These are phyloP conservation scores for Eira barbara DNA, from an alignment of 2,113 vertebrate genomes.

Conservation along the genomic window DNA sequence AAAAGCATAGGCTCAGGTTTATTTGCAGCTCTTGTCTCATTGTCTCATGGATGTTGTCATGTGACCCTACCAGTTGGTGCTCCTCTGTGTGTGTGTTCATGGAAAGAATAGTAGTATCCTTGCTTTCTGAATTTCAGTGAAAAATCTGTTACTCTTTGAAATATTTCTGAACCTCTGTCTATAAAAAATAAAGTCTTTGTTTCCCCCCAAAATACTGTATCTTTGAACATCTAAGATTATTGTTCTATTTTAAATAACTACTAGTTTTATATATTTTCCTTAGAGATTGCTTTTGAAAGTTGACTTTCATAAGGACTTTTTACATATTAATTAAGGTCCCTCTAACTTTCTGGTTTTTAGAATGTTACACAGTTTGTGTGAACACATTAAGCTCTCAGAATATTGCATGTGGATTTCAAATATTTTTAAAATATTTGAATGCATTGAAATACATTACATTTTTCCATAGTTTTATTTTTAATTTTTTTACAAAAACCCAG, in stretches of 20 bases:
- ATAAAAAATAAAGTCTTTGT: neutral
- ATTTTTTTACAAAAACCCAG: neutral
- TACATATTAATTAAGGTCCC: neutral
- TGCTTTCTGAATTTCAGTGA: neutral
- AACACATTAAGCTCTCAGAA: neutral
- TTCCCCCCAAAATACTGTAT: neutral
- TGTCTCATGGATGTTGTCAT: neutral
- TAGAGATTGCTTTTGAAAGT: neutral
- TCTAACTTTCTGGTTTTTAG: neutral
- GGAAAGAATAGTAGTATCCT: neutral
- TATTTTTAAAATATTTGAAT: neutral
- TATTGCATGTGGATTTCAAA: neutral
- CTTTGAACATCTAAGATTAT: neutral
- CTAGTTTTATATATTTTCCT: neutral
- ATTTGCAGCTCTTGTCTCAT: neutral
- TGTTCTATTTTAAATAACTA: neutral
- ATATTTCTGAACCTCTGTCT: neutral
- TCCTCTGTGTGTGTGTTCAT: neutral
- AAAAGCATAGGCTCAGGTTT: neutral
- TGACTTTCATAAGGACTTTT: neutral
- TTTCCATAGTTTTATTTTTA: neutral
- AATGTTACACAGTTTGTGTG: neutral
- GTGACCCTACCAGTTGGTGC: neutral
- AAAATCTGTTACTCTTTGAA: neutral
- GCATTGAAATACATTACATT: neutral